Evolutionary conservation across 2,113 vertebrate species (phyloP).

Genomic region (Onychorhynchus coronatus): DNA sequence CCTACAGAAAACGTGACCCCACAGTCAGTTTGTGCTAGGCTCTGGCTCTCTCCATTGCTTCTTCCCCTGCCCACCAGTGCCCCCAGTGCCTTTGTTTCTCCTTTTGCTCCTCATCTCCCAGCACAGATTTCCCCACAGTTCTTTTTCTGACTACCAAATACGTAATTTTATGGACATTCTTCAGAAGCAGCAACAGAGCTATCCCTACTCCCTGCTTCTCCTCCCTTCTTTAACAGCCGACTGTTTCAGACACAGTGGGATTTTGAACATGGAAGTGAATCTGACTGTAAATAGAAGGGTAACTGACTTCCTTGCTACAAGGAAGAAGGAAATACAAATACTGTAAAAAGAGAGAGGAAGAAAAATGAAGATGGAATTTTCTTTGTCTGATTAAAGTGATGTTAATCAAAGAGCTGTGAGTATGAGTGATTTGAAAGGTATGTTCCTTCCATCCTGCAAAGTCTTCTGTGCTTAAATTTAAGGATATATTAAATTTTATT

Average conservation of each 20-base stretch:
- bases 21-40: fast-evolving
- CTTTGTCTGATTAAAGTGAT: not conserved
- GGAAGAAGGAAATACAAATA: not conserved
- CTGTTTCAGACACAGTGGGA: not conserved
- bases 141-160: not conserved
- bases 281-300: not conserved
- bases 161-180: not conserved
- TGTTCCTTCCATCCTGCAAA: not conserved
- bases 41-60: fast-evolving
- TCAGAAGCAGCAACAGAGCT: not conserved
- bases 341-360: not conserved
- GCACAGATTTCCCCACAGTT: not conserved
- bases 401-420: not conserved
- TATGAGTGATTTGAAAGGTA: not conserved
- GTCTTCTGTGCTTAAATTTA: not conserved
- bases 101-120: not conserved
- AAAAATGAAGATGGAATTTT: not conserved
- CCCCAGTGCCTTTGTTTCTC: not conserved
- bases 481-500: not conserved
- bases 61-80: not conserved
- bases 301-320: not conserved
- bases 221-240: not conserved
- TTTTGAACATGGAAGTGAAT: not conserved
- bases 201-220: not conserved
- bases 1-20: not conserved